Percentiles rank a stretch among this genome's conserved stretches.
These are phyloP conservation scores for Synergus gifuensis DNA, from an alignment of 2,888 invertebrate genomes.

Conservation along the genomic window DNA sequence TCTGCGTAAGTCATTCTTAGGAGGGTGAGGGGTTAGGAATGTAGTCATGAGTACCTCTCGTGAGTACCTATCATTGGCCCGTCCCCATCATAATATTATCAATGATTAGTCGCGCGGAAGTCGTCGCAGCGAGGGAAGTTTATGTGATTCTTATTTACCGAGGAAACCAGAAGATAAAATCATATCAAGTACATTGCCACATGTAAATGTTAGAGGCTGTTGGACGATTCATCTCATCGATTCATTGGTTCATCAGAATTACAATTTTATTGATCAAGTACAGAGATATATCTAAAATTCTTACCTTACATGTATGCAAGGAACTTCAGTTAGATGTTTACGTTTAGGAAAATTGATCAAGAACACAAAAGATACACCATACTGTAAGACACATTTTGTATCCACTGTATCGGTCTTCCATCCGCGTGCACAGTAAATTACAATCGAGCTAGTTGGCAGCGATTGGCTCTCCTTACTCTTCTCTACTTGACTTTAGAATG, in stretches of 20 bases:
- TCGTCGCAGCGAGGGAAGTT: neutral
- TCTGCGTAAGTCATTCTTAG: conserved; percentile 48
- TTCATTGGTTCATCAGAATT: neutral
- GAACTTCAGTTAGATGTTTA: no score
- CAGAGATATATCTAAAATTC: no score
- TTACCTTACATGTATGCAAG: no score
- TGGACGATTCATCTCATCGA: no score
- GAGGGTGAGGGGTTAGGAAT: neutral
- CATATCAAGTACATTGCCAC: neutral
- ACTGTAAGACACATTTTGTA: neutral
- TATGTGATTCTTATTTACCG: neutral
- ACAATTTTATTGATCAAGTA: neutral
- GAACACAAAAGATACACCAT: no score
- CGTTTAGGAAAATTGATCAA: no score
- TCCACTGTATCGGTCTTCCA: neutral
- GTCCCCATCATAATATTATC: neutral
- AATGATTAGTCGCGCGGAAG: neutral
- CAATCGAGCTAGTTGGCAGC: neutral
- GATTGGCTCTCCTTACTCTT: conserved; percentile 4
- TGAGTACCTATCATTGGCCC: neutral
- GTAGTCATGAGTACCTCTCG: neutral
- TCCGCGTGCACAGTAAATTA: neutral
- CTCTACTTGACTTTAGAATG: conserved; percentile 8
- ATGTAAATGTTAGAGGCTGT: neutral
- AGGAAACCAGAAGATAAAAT: neutral